A percentile compares a stretch with the other conserved stretches of the same genome.
These are phyloP conservation scores for Uropsilus gracilis DNA, from an alignment of 2,113 vertebrate genomes.

Conservation along the genomic window DNA sequence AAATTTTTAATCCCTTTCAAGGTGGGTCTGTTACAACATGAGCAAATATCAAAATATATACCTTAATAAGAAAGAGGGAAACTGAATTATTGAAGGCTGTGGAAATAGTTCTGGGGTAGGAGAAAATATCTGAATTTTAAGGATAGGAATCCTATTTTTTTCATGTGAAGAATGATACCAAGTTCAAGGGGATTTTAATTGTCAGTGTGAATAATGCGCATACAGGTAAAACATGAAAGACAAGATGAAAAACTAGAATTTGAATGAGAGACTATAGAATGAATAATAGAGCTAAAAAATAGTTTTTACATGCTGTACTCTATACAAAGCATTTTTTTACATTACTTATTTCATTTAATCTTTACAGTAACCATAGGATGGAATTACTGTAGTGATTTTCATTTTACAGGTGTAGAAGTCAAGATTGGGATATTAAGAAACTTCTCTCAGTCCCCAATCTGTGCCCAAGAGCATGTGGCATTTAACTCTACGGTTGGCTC, in stretches of 20 bases:
- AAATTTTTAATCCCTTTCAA: conserved; percentile 3
- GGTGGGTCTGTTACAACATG: background rate
- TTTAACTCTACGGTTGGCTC: background rate
- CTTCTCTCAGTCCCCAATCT: background rate
- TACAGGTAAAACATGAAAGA: background rate
- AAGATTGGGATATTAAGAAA: background rate
- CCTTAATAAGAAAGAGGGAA: background rate
- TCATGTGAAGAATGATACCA: background rate
- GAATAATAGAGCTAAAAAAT: background rate
- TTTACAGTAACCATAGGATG: background rate
- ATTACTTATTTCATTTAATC: background rate
- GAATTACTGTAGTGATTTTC: background rate
- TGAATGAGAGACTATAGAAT: background rate
- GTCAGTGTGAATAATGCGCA: background rate
- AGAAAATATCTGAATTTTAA: background rate
- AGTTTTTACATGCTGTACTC: background rate
- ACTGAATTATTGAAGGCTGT: background rate
- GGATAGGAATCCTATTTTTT: background rate
- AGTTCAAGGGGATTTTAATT: background rate
- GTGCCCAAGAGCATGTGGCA: background rate
- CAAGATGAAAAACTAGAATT: background rate
- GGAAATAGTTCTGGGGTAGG: background rate
- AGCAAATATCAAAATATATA: background rate
- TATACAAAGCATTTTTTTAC: background rate
- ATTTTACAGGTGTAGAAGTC: background rate